These are phyloP conservation scores for Ridgeia piscesae DNA, from an alignment of 1,140 invertebrate genomes.

Conservation along the genomic window DNA sequence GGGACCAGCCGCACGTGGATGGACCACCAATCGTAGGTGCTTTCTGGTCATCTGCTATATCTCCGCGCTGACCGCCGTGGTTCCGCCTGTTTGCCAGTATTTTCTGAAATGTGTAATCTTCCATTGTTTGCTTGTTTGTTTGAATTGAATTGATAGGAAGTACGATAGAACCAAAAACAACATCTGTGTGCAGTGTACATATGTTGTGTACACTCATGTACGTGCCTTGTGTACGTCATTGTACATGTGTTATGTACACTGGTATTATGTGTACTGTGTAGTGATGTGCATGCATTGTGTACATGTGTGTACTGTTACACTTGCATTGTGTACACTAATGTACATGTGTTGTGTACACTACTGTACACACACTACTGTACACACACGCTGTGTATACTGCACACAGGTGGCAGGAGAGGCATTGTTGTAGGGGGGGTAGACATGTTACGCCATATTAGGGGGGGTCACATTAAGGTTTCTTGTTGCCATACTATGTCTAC, in stretches of 20 bases:
- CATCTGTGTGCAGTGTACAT: background rate
- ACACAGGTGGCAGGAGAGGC: background rate
- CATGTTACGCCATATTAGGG: background rate
- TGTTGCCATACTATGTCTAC: background rate
- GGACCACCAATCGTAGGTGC: background rate
- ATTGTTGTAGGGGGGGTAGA: background rate
- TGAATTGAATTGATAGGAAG: background rate
- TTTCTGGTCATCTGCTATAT: background rate
- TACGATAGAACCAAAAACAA: background rate
- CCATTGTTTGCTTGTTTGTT: background rate
- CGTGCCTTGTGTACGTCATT: too few relatives aligned
- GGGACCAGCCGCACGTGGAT: background rate
- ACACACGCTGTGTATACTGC: too few relatives aligned
- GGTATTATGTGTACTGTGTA: too few relatives aligned
- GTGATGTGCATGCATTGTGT: background rate
- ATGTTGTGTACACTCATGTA: background rate
- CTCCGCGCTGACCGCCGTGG: background rate
- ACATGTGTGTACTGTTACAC: background rate
- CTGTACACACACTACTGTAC: too few relatives aligned
- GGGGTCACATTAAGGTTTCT: background rate
- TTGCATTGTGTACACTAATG: too few relatives aligned
- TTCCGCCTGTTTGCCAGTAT: background rate
- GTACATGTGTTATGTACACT: too few relatives aligned
- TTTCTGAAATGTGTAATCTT: background rate
- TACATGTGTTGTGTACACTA: too few relatives aligned